Evolutionary conservation across 2,888 invertebrate species (phyloP).

Genomic region (Dysmachus trigonus): DNA sequence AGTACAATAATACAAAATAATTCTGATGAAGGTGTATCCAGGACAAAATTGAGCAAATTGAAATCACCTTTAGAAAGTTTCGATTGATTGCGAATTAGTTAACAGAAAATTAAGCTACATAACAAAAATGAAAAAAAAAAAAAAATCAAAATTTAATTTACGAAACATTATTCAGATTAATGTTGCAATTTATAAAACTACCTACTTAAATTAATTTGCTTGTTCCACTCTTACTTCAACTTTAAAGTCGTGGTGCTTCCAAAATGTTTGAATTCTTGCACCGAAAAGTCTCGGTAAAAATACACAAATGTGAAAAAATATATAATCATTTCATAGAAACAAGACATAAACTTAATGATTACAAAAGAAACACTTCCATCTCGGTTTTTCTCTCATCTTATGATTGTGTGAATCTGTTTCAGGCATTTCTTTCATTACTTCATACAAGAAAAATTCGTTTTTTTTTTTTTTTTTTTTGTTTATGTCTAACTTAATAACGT

Average conservation of each 20-base stretch:
- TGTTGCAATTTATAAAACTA: slow-evolving; percentile 37
- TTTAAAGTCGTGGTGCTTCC: slow-evolving; percentile 7
- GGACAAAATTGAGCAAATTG: not conserved
- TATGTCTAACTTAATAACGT: not conserved
- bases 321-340: slow-evolving; percentile 34
- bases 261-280: not conserved
- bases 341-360: slow-evolving; percentile 24
- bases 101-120: slow-evolving; percentile 4
- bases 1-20: not conserved
- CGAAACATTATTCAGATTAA: not conserved
- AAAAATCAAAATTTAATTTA: slow-evolving; percentile 2
- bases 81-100: not conserved
- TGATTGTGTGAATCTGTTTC: slow-evolving; percentile 21
- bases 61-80: not conserved
- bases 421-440: slow-evolving; percentile 21
- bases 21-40: not conserved
- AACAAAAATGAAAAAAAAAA: slow-evolving; percentile 15
- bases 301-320: not conserved
- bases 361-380: slow-evolving; percentile 24
- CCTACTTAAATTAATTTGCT: slow-evolving; percentile 21
- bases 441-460: not conserved
- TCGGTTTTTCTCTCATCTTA: not conserved
- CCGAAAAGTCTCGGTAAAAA: not conserved
- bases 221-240: not conserved
- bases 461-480: not conserved